Evolutionary conservation across 2,113 vertebrate species (phyloP).

Genomic region (Mellivora capensis): DNA sequence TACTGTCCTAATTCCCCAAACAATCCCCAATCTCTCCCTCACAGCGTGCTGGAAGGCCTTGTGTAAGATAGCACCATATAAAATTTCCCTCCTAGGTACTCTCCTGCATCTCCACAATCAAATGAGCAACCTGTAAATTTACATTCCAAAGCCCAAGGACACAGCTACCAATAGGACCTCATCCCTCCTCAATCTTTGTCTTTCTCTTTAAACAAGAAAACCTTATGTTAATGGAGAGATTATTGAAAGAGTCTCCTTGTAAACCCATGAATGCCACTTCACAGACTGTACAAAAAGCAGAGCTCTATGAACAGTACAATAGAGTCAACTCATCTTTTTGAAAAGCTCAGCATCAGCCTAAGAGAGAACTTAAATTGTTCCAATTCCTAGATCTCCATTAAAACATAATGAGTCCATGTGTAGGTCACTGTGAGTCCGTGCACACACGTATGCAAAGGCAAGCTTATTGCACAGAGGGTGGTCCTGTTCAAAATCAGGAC

Average conservation of each 20-base stretch:
- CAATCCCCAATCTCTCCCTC: constrained; percentile 23
- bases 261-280: constrained; percentile 48
- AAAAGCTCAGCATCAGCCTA: constrained; percentile 43
- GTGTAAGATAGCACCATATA: background rate
- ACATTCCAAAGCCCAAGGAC: constrained; percentile 4
- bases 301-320: background rate
- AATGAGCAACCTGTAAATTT: constrained; percentile 24
- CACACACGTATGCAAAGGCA: background rate
- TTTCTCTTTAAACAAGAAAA: constrained; percentile 45
- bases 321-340: constrained; percentile 43
- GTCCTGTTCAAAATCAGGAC: background rate
- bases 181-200: background rate
- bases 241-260: constrained; percentile 50
- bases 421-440: background rate
- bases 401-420: background rate
- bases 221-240: constrained; percentile 35
- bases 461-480: background rate
- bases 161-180: background rate
- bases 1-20: constrained; percentile 49
- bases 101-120: background rate
- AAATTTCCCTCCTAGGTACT: constrained; percentile 29
- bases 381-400: constrained; percentile 7
- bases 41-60: background rate
- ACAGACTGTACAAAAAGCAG: constrained; percentile 26
- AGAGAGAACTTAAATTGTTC: constrained; percentile 36